A percentile compares a stretch with the other conserved stretches of the same genome.
These are phyloP conservation scores for Cossypha heuglini DNA, from an alignment of 2,797 vertebrate species.

Conservation along the genomic window DNA sequence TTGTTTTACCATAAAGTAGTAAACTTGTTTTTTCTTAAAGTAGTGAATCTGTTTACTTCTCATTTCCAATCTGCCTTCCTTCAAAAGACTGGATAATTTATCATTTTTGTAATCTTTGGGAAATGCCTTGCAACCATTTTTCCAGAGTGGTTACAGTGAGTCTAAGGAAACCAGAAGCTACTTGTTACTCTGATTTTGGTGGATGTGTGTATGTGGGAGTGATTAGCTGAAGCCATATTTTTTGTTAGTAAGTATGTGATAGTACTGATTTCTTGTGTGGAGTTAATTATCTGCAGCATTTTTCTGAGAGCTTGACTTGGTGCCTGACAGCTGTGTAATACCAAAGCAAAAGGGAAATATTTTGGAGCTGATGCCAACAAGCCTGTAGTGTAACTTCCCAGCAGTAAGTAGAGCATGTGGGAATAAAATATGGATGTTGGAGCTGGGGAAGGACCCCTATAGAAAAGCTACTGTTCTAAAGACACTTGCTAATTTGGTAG, in stretches of 20 bases:
- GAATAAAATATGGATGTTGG: not conserved
- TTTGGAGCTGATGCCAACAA: not conserved
- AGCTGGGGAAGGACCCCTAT: not conserved
- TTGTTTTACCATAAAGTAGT: not conserved
- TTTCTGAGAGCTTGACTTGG: not conserved
- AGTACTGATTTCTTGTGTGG: not conserved
- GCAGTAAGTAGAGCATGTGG: not conserved
- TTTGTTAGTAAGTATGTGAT: not conserved
- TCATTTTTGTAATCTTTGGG: not conserved
- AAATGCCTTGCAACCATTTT: not conserved
- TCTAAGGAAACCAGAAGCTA: not conserved
- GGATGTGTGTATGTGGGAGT: not conserved
- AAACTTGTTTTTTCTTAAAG: not conserved
- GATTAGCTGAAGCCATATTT: not conserved
- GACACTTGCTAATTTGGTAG: not conserved
- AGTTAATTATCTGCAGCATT: not conserved
- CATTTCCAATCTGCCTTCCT: not conserved
- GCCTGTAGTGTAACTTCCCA: not conserved
- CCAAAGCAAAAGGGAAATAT: not conserved
- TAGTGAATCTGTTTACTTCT: not conserved
- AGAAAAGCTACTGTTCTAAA: not conserved
- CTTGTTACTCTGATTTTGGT: not conserved
- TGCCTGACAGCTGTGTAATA: constrained; percentile 1
- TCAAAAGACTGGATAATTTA: not conserved
- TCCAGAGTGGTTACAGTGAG: not conserved